Evolutionary conservation across 2,888 invertebrate genomes (phyloP).

Genomic region (Operophtera brumata): DNA sequence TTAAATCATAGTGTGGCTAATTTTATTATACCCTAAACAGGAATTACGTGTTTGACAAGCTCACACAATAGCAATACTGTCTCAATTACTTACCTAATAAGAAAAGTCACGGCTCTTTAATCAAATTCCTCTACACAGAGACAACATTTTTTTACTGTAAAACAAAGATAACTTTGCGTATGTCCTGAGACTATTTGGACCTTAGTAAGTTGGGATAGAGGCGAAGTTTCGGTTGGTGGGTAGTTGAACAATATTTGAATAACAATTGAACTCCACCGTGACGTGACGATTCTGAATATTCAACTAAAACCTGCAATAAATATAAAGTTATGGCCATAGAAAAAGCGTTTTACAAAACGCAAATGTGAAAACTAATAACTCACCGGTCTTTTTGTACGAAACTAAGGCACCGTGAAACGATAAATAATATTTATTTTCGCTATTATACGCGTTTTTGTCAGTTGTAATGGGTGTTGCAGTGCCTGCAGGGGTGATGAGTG

Average conservation of each 20-base stretch:
- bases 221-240: constrained; percentile 30
- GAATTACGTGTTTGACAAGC: constrained; percentile 27
- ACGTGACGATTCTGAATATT: constrained; percentile 73
- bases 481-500: constrained; percentile 31
- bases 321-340: constrained; percentile 75
- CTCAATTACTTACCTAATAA: constrained; percentile 41
- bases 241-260: constrained; percentile 43
- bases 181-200: constrained; percentile 3
- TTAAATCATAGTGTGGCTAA: constrained; percentile 17
- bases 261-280: constrained; percentile 65
- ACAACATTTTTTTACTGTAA: constrained; percentile 4
- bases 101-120: constrained; percentile 43
- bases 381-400: constrained; percentile 77
- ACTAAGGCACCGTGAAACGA: constrained; percentile 80
- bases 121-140: constrained; percentile 32
- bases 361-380: constrained; percentile 77
- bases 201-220: constrained; percentile 26
- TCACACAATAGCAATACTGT: constrained; percentile 25
- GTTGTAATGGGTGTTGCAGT: constrained; percentile 72
- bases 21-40: constrained; percentile 10
- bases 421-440: constrained; percentile 81
- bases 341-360: constrained; percentile 74
- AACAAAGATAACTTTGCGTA: neutral
- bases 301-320: constrained; percentile 77
- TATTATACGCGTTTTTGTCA: constrained; percentile 80